Percentiles rank a stretch among this genome's conserved stretches.
Conservation (phyloP, 64 coral and sea anemone genomes). For the Anthopleura sola region DNA sequence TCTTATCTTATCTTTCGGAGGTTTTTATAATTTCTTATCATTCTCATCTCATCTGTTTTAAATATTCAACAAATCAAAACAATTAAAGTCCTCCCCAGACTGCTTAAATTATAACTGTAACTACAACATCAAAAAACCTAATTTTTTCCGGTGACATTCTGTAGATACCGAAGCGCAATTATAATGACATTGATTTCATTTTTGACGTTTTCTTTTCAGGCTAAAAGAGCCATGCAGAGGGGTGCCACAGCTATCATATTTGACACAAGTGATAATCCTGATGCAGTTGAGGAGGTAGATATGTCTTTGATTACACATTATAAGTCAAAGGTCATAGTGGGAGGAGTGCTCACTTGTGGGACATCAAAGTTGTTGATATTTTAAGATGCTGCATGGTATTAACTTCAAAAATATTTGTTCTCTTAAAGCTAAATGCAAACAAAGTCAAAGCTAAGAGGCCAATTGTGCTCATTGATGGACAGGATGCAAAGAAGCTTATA, state of each 20-base stretch:
- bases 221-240: conserved; percentile 78
- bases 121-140: not conserved
- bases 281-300: conserved; percentile 57
- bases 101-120: not conserved
- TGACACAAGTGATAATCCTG: conserved; percentile 83
- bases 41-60: conserved; percentile 3
- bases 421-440: conserved; percentile 68
- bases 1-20: not conserved
- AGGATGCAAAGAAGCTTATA: conserved; percentile 90
- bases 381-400: conserved; percentile 1
- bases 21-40: conserved; percentile 6
- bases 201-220: conserved; percentile 50
- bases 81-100: not conserved
- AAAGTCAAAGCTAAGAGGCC: conserved; percentile 58
- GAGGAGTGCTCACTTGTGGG: not conserved
- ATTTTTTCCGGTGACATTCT: not conserved
- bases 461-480: conserved; percentile 79
- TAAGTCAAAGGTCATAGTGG: not conserved
- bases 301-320: conserved; percentile 16
- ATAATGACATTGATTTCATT: not conserved
- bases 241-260: conserved; percentile 97
- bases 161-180: not conserved
- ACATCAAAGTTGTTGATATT: conserved; percentile 9
- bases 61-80: conserved; percentile 8
- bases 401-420: conserved; percentile 15